Conservation (phyloP, 1,140 invertebrate species). For the Bathynomus jamesi region DNA sequence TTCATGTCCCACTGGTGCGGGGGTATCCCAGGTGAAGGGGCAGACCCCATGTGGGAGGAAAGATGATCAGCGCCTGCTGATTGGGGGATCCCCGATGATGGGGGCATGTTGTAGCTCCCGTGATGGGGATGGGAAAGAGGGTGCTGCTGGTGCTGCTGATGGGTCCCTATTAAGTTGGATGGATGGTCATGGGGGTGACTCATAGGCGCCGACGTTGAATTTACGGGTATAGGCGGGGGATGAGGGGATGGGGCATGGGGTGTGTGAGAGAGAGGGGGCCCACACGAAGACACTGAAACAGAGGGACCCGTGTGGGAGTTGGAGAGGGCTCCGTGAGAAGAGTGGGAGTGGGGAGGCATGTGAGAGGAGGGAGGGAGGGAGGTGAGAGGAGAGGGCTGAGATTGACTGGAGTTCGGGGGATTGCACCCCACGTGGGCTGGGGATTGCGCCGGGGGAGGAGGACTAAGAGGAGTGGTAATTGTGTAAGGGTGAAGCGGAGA, state of each 20-base stretch:
- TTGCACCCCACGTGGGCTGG: conserved; percentile 39
- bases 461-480: conserved; percentile 39
- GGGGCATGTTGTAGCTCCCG: conserved; percentile 7
- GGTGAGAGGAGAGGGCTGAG: conserved; percentile 18
- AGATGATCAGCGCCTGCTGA: conserved; percentile 11
- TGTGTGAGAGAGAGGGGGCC: neutral
- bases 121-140: conserved; percentile 3
- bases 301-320: neutral
- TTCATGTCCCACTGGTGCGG: conserved; percentile 61
- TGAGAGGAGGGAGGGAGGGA: conserved; percentile 21
- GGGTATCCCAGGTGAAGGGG: conserved; percentile 11
- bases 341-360: conserved; percentile 10
- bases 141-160: conserved; percentile 9
- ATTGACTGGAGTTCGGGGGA: conserved; percentile 24
- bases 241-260: neutral
- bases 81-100: conserved; percentile 6
- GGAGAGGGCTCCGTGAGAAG: neutral
- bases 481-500: conserved; percentile 37
- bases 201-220: neutral
- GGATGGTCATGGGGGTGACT: conserved; percentile 5
- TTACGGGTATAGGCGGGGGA: neutral
- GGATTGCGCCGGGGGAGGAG: conserved; percentile 40
- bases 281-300: neutral
- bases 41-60: conserved; percentile 18
- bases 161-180: neutral